phyloP scores from a whole-genome alignment of 2,797 vertebrate genomes.

The Centropyge bicolor region DNA sequence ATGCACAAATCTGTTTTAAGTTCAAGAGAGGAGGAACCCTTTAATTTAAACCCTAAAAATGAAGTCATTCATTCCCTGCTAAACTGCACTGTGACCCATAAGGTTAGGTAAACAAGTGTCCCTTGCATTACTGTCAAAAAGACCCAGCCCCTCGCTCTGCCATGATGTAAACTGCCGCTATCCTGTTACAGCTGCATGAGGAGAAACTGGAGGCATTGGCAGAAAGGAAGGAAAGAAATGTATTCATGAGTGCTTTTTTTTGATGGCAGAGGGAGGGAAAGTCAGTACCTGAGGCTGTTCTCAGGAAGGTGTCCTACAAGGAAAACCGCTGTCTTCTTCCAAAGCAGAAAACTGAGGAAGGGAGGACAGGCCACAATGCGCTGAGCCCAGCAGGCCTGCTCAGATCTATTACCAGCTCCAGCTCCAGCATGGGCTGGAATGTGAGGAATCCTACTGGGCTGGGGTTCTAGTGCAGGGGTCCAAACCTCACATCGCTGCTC shows the following conservation, averaged over 20 bases:
- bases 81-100: slow-evolving; percentile 81
- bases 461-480: slow-evolving; percentile 80
- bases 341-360: slow-evolving; percentile 58
- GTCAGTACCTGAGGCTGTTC: slow-evolving; percentile 79
- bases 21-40: slow-evolving; percentile 86
- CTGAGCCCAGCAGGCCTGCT: slow-evolving; percentile 82
- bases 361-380: slow-evolving; percentile 64
- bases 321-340: slow-evolving; percentile 66
- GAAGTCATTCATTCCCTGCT: slow-evolving; percentile 85
- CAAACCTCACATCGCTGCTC: slow-evolving; percentile 80
- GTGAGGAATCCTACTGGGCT: slow-evolving; percentile 84
- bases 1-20: slow-evolving; percentile 84
- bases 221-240: slow-evolving; percentile 53
- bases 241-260: slow-evolving; percentile 51
- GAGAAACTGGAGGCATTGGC: slow-evolving; percentile 50
- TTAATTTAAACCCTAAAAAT: slow-evolving; percentile 86
- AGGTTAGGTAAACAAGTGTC: slow-evolving; percentile 86
- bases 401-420: slow-evolving; percentile 84
- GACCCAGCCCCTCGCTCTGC: slow-evolving; percentile 75
- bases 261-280: slow-evolving; percentile 63
- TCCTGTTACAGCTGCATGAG: slow-evolving; percentile 75
- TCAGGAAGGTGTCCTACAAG: slow-evolving; percentile 78
- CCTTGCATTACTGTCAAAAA: slow-evolving; percentile 83
- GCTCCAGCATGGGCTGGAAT: slow-evolving; percentile 84
- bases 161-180: slow-evolving; percentile 81